Base-by-base conservation (phyloP, 2,888 invertebrate genomes). In the Eugnorisma glareosa region DNA sequence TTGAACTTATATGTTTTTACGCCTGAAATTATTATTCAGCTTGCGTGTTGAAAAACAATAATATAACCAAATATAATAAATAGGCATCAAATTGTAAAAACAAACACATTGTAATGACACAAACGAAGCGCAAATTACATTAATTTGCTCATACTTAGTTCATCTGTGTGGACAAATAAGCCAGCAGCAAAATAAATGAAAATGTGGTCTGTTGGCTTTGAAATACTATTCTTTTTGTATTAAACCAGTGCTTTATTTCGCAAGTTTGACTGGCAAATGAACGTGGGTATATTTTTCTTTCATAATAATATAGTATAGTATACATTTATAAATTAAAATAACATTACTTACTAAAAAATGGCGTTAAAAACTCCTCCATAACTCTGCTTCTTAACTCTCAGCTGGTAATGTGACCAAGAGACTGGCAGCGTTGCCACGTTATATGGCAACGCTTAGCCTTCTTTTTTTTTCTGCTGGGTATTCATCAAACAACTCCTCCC, bases 101-200 rank as follows among this genome's bases (percentile, higher is more conserved):
- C 35, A 79, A 61, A 37, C 24, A 37, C 28, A 78, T 59, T 21
- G 28, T 61, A 78, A 54, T 67, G 35, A 69, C 54, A 77, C 69
- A 78, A 61, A 72, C 35, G 43, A 37, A 51, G 37, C 21, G 28
- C 21, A 67, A 71, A 71, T 71, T 35, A 72, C 43, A 71, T 71
- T 48, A 21, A n/a, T 71, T 67, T 67, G 43, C 59, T n/a, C 21
- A 51, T 71, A 67, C 51, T 51, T 59, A 67, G 35, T 54, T 71
- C 51, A 45, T 59, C 24, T 40, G 40, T 43, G 35, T 71, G n/a
- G 5, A 8, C 64, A 40, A 66, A 69, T 69, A 40, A 28, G 43
- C 15, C 6, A 1, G 11, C 1, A 1, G n/a, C 3, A 24, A n/a
- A 69, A 66, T 48, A 69, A 70, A 77, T 48, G 3, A 70, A 59